These are phyloP conservation scores for Artibeus lituratus DNA, from an alignment of 2,797 vertebrate species.

Conservation along the genomic window DNA sequence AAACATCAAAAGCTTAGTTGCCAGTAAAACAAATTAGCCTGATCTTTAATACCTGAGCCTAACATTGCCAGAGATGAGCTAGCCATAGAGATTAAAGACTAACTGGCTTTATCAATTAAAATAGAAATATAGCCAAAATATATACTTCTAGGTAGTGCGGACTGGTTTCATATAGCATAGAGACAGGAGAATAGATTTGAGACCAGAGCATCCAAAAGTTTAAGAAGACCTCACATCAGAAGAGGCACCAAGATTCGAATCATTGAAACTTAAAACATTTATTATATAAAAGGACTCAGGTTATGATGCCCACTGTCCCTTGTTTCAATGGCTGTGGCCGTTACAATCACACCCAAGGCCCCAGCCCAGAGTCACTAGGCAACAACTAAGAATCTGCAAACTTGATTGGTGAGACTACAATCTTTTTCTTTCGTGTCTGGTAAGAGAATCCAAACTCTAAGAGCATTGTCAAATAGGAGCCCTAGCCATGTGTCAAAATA, in stretches of 20 bases:
- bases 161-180: neutral
- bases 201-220: neutral
- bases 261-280: neutral
- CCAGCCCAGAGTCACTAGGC: neutral
- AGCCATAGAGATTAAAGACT: neutral
- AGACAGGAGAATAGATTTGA: neutral
- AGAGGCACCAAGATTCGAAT: neutral
- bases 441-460: neutral
- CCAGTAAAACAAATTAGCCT: neutral
- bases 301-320: neutral
- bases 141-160: neutral
- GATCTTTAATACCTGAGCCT: neutral
- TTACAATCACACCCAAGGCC: neutral
- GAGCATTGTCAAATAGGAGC: neutral
- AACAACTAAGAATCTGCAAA: neutral
- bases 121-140: conserved; percentile 8
- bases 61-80: neutral
- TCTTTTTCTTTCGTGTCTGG: neutral
- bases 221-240: neutral
- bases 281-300: neutral
- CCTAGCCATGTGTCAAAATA: neutral
- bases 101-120: neutral
- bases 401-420: neutral
- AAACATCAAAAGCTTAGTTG: neutral
- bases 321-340: neutral